Evolutionary conservation across 2,113 vertebrate species (phyloP).

Genomic region (Vulpes lagopus): DNA sequence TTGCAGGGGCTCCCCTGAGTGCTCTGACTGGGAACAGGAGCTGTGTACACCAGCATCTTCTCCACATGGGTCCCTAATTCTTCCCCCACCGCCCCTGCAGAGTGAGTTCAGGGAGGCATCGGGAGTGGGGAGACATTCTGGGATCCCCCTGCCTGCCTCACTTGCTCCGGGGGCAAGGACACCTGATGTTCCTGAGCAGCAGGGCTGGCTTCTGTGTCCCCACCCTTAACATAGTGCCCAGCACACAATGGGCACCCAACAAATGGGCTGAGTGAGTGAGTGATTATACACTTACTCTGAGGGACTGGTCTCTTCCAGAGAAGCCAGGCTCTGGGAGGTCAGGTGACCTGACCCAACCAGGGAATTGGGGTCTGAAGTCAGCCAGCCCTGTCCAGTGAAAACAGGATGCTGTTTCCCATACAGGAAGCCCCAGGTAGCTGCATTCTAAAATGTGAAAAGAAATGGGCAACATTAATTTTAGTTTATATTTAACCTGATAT

Average conservation of each 20-base stretch:
- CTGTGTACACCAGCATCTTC: rapidly evolving
- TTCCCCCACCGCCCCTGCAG: neutral
- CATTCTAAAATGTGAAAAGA: neutral
- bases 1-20: rapidly evolving
- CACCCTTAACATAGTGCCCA: no score
- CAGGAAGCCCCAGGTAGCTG: neutral
- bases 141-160: neutral
- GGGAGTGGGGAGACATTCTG: neutral
- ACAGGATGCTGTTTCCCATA: neutral
- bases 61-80: rapidly evolving
- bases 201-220: neutral
- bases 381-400: neutral
- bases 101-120: neutral
- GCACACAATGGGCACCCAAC: rapidly evolving
- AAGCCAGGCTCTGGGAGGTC: neutral
- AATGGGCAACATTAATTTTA: rapidly evolving
- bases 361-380: no score
- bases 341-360: rapidly evolving
- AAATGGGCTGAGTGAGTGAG: rapidly evolving
- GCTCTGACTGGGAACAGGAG: neutral
- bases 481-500: neutral
- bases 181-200: neutral
- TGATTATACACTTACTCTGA: neutral
- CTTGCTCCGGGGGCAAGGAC: neutral
- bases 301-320: neutral